phyloP scores from a whole-genome alignment of 1,140 invertebrate genomes.

The Bombus vancouverensis region DNA sequence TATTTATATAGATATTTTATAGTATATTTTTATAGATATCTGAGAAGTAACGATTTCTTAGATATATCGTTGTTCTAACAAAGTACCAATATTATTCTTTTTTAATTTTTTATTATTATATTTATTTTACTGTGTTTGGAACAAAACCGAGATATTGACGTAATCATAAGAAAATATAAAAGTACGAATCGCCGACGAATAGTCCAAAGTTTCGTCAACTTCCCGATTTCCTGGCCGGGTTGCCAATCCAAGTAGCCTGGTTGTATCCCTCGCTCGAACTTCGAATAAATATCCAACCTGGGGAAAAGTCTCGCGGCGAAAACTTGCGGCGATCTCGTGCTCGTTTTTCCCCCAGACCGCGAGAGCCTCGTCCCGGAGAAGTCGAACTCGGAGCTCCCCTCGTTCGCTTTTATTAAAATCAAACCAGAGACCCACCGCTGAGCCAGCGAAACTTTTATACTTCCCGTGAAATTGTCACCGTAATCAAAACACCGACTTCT shows the following conservation, averaged over 20 bases:
- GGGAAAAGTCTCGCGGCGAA: conserved; percentile 31
- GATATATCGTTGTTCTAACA: no score
- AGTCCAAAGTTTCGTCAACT: conserved; percentile 1
- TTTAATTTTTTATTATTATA: no score
- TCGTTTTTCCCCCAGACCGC: background rate
- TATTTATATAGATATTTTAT: no score
- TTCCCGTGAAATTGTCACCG: conserved; percentile 33
- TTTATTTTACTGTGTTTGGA: background rate
- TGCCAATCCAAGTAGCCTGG: conserved; percentile 20
- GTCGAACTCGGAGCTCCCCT: conserved; percentile 9
- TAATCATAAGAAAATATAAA: background rate
- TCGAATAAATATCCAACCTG: conserved; percentile 47
- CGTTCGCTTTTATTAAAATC: conserved; percentile 43
- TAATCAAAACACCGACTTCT: conserved; percentile 37
- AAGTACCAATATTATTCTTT: background rate
- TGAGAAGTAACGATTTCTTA: no score
- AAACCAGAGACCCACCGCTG: conserved; percentile 1
- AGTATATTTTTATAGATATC: no score
- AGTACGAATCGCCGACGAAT: background rate
- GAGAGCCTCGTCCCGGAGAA: background rate
- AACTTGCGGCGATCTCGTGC: conserved; percentile 40
- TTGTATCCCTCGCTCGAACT: conserved; percentile 42
- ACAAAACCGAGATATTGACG: background rate
- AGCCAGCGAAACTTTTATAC: conserved; percentile 28
- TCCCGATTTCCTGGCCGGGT: conserved; percentile 5